These are phyloP conservation scores for Uropetala carovei DNA, from an alignment of 2,888 invertebrate genomes.

Conservation along the genomic window DNA sequence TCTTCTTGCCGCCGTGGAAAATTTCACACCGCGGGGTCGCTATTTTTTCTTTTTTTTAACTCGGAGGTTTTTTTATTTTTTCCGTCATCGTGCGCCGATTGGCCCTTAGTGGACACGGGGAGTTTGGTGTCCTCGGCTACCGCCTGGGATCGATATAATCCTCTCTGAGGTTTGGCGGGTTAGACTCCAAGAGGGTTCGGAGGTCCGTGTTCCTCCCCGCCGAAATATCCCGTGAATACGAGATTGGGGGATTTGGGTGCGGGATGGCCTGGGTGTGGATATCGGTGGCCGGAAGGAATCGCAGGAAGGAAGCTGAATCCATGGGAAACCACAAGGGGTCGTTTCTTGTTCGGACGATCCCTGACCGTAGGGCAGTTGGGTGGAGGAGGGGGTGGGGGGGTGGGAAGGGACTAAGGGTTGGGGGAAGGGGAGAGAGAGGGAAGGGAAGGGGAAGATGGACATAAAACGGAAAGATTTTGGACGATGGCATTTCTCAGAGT, in stretches of 20 bases:
- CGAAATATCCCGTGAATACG: slow-evolving; percentile 8
- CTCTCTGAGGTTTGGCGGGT: slow-evolving; percentile 11
- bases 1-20: neutral
- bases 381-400: neutral
- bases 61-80: neutral
- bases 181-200: neutral
- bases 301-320: neutral
- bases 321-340: slow-evolving; percentile 11
- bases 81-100: neutral
- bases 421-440: neutral
- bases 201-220: neutral
- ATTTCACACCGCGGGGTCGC: neutral
- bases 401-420: neutral
- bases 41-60: neutral
- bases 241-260: neutral
- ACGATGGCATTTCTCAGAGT: no score
- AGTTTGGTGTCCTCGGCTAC: no score
- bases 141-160: neutral
- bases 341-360: neutral
- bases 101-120: neutral
- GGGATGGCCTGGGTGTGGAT: neutral
- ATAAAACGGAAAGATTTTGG: no score
- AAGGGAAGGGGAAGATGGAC: neutral
- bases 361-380: neutral
- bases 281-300: slow-evolving; percentile 1